Conservation (phyloP, 92 coral and sea anemone genomes). For the Epizoanthus illoricatus region DNA sequence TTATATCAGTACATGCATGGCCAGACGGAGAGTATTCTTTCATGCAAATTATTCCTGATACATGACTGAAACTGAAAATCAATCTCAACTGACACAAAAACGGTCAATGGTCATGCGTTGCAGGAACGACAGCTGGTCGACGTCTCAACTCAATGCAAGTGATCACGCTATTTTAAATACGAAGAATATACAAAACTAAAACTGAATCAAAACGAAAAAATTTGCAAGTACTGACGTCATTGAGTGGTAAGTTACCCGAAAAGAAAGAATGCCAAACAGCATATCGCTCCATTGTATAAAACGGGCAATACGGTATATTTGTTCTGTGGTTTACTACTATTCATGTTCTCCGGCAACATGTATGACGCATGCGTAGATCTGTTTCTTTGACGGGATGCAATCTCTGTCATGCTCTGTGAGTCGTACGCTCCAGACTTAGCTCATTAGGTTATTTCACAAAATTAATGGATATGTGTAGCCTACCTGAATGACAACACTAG, state of each 20-base stretch:
- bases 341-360: too few species aligned
- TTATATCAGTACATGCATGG: too few species aligned
- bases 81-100: background rate
- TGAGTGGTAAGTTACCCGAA: background rate
- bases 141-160: background rate
- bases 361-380: too few species aligned
- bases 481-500: too few species aligned
- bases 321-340: background rate
- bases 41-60: too few species aligned
- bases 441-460: too few species aligned
- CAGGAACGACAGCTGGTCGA: background rate
- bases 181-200: background rate
- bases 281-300: background rate
- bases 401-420: too few species aligned
- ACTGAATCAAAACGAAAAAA: slow-evolving; percentile 3
- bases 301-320: background rate
- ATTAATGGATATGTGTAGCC: too few species aligned
- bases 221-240: slow-evolving; percentile 18
- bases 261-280: slow-evolving; percentile 11
- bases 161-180: background rate
- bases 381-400: too few species aligned
- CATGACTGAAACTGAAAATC: slow-evolving; percentile 26
- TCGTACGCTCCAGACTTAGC: too few species aligned
- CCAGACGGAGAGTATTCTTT: too few species aligned
- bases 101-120: slow-evolving; percentile 3